Conservation (phyloP, 2,888 invertebrate species). For the Nyleta sp. region DNA sequence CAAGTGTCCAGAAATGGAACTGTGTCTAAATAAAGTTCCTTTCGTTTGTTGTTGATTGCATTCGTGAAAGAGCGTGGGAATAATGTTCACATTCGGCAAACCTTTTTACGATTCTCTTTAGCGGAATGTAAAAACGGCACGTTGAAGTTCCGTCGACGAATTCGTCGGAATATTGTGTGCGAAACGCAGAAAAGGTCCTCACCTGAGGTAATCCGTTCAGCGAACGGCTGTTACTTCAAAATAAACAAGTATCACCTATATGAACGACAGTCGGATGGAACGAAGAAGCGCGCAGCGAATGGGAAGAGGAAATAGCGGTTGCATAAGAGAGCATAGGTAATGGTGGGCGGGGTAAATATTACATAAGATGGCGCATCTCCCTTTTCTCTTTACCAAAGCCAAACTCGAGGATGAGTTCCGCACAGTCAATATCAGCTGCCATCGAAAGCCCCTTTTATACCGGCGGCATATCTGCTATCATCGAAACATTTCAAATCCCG, state of each 20-base stretch:
- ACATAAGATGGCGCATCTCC: slow-evolving; percentile 75
- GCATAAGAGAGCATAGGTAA: slow-evolving; percentile 64
- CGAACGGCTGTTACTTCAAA: slow-evolving; percentile 71
- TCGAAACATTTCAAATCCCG: slow-evolving; percentile 56
- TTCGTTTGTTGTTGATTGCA: no score
- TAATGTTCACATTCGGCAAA: no score
- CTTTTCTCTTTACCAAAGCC: slow-evolving; percentile 71
- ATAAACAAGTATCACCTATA: slow-evolving; percentile 72
- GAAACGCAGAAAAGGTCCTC: slow-evolving; percentile 42
- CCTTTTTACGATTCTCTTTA: neutral
- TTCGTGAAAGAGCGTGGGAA: no score
- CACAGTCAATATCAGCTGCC: slow-evolving; percentile 76
- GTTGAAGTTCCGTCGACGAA: neutral
- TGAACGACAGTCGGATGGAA: slow-evolving; percentile 70
- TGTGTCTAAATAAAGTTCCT: no score
- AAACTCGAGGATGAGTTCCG: slow-evolving; percentile 71
- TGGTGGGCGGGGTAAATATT: slow-evolving; percentile 74
- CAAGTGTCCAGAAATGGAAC: no score
- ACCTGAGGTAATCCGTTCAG: slow-evolving; percentile 56
- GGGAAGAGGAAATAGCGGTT: slow-evolving; percentile 59
- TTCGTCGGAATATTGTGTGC: slow-evolving; percentile 13
- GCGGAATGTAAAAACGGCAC: neutral
- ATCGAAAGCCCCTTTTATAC: slow-evolving; percentile 70
- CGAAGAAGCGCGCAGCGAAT: slow-evolving; percentile 54
- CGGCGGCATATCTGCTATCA: slow-evolving; percentile 52